phyloP scores from a whole-genome alignment of 2,113 vertebrate genomes.

The Deroptyus accipitrinus region DNA sequence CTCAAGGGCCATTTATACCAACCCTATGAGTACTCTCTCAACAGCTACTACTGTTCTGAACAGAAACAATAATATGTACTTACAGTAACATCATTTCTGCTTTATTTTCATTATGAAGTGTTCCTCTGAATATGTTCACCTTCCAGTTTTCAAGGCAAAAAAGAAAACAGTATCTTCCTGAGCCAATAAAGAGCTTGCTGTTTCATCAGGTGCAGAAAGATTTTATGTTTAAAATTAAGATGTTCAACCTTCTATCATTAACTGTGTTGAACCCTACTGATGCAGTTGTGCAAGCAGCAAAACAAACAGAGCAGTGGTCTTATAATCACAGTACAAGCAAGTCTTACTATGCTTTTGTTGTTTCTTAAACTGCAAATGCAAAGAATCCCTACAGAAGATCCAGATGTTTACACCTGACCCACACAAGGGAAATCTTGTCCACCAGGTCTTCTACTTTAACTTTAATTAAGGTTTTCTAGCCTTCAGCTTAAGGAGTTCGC shows the following conservation, averaged over 20 bases:
- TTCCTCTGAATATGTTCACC: background rate
- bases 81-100: background rate
- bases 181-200: background rate
- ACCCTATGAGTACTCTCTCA: background rate
- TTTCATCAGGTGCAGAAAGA: background rate
- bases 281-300: background rate
- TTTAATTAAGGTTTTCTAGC: background rate
- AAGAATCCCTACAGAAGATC: background rate
- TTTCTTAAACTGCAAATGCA: background rate
- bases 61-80: background rate
- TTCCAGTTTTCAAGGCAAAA: background rate
- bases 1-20: background rate
- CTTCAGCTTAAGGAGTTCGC: background rate
- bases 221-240: background rate
- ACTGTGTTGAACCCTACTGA: background rate
- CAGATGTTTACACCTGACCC: background rate
- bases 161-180: background rate
- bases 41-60: background rate
- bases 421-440: background rate
- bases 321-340: background rate
- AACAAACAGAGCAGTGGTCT: background rate
- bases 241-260: background rate
- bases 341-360: background rate
- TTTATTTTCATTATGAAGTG: background rate
- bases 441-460: background rate